These are phyloP conservation scores for Epistrophella euchroma DNA, from an alignment of 2,888 invertebrate genomes.

Conservation along the genomic window DNA sequence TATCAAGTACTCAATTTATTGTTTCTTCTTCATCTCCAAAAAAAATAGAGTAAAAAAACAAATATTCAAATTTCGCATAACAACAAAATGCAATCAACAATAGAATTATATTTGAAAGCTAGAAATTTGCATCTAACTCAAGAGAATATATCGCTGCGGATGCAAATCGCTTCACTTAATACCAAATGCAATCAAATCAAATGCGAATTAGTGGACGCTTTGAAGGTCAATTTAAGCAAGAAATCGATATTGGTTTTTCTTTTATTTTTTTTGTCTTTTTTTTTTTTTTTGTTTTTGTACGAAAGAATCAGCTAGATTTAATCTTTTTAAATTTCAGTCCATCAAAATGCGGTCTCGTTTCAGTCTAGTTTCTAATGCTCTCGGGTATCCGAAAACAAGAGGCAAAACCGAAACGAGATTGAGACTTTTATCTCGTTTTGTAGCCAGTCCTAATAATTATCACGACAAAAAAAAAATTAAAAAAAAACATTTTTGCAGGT, in stretches of 20 bases:
- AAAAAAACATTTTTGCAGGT: constrained; percentile 33
- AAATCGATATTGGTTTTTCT: too few relatives aligned
- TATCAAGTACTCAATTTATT: constrained; percentile 31
- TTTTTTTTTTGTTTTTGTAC: too few relatives aligned
- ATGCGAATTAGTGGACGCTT: constrained; percentile 35
- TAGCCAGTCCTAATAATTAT: too few relatives aligned
- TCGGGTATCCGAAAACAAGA: too few relatives aligned
- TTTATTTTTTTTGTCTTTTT: too few relatives aligned
- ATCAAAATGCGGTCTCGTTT: too few relatives aligned
- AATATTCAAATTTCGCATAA: neutral
- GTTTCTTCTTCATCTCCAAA: neutral
- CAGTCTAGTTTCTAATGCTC: too few relatives aligned
- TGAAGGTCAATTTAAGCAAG: too few relatives aligned
- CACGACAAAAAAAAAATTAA: constrained; percentile 35
- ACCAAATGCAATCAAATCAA: constrained; percentile 51
- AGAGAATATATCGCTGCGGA: constrained; percentile 49
- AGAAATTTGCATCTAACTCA: constrained; percentile 37
- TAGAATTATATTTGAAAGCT: neutral
- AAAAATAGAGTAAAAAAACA: constrained; percentile 1
- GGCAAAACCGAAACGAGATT: too few relatives aligned
- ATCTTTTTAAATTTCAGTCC: too few relatives aligned
- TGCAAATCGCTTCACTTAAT: constrained; percentile 48
- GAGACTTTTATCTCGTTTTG: too few relatives aligned
- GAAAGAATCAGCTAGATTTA: too few relatives aligned
- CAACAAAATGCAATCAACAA: constrained; percentile 10